A percentile compares a stretch with the other conserved stretches of the same genome.
These are phyloP conservation scores for Vespertilio murinus DNA, from an alignment of 2,797 vertebrate genomes.

Conservation along the genomic window DNA sequence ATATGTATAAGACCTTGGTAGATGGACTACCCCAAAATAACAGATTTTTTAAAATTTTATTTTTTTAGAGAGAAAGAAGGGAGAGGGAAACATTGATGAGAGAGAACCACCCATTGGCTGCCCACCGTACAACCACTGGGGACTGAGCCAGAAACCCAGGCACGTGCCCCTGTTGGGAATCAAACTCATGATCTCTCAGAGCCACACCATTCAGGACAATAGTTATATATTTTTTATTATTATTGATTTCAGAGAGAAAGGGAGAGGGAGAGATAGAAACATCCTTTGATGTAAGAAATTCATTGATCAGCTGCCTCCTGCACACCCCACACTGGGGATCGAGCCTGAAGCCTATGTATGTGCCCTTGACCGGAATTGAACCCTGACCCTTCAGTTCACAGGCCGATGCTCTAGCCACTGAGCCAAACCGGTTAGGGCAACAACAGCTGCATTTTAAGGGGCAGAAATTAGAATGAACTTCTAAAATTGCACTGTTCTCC, in stretches of 20 bases:
- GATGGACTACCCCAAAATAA: background rate
- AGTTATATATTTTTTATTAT: no score
- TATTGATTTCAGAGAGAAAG: background rate
- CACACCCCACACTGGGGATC: background rate
- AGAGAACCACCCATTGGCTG: background rate
- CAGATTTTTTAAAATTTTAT: background rate
- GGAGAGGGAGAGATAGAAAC: background rate
- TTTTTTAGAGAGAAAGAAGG: background rate
- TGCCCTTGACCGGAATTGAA: no score
- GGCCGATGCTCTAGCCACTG: background rate
- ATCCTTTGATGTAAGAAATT: background rate
- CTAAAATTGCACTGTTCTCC: background rate
- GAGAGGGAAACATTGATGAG: background rate
- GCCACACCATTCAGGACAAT: no score
- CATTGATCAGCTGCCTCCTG: background rate
- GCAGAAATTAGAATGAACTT: background rate
- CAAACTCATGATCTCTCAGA: no score
- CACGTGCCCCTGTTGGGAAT: no score
- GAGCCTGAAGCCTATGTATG: background rate
- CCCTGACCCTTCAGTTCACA: background rate
- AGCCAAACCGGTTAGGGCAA: background rate
- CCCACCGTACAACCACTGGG: no score
- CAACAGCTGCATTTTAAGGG: background rate
- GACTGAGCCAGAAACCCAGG: no score
- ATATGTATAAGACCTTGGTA: background rate